Percentiles rank a stretch among this genome's conserved stretches.
phyloP scores from a whole-genome alignment of 2,888 invertebrate genomes.

The Torymus texanus region DNA sequence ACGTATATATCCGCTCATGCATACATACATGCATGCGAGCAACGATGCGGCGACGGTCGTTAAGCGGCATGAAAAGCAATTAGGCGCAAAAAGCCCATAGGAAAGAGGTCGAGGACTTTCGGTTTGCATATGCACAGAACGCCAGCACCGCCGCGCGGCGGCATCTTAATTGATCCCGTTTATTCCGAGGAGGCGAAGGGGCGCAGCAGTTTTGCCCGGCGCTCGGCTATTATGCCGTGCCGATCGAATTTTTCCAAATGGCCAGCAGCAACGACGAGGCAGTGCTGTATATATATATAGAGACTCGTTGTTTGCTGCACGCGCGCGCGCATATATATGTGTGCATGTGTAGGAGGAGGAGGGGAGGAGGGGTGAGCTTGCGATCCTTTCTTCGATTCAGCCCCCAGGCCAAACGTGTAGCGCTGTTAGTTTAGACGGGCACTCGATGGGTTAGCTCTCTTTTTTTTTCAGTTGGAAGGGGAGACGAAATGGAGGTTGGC shows the following conservation, averaged over 20 bases:
- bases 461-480: no score
- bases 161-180: conserved; percentile 46
- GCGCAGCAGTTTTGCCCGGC: not conserved
- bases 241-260: conserved; percentile 8
- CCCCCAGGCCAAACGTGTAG: no score
- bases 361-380: no score
- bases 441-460: no score
- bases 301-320: no score
- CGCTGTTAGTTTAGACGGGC: no score
- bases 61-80: conserved; percentile 54
- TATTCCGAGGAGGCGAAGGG: conserved; percentile 4
- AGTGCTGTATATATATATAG: no score
- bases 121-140: conserved; percentile 14
- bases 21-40: not conserved
- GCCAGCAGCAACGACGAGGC: not conserved
- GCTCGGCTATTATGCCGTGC: not conserved
- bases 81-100: conserved; percentile 39
- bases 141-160: not conserved
- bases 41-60: conserved; percentile 21
- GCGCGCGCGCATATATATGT: no score
- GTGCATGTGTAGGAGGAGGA: no score
- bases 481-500: no score
- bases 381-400: no score
- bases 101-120: conserved; percentile 47
- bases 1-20: not conserved